Base-by-base conservation (phyloP, 1,140 invertebrate genomes). In the Drosophila malerkotliana region DNA sequence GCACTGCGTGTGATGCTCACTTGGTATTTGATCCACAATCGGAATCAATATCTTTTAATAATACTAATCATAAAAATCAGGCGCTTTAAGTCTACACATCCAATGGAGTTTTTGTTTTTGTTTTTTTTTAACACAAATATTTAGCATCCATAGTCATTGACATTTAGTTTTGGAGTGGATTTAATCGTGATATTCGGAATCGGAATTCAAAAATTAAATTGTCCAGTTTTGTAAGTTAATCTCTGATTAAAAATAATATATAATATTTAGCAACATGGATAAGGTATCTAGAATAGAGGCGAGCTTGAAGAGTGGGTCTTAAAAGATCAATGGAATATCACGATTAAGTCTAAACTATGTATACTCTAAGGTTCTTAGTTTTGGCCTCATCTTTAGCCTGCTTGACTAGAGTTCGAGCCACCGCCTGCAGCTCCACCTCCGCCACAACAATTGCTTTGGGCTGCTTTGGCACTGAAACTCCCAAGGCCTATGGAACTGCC, bases 111-210 rank as follows among this genome's bases (percentile, higher is more conserved):
- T 44, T 54, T 62, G 1, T 1, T 21, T 44, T 54, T 62, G 0
- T 21, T 21, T 21, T 21, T 3, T 67, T 7, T 12, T 88, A 87
- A 87, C 82, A 87, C 82, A 87, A 83, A 76, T 88, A 69, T 73
- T 72, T 87, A 87, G 83, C 83, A 88, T 87, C 83, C 83, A 66
- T 83, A 88, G 79, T 87, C 82, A 85, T 75, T 77, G 56, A 71
- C 62, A 74, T 54, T 52, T 66, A 67, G 54, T 58, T 67, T 47
- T 55, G 41, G n/a, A 64, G 26, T 24, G 21, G 37, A 26, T 74
- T 51, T 52, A 60, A 76, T 60, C 62, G 72, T 60, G 72, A 75
- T 68, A 73, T 51, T 39, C 32, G 15, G 15, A 28, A 24, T 37
- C 10, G 10, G 9, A 32, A 15, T 14, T 41, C 18, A 14, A n/a